Evolutionary conservation across 2,797 vertebrate genomes (phyloP).

Genomic region (Gymnoscopelus microlampas): DNA sequence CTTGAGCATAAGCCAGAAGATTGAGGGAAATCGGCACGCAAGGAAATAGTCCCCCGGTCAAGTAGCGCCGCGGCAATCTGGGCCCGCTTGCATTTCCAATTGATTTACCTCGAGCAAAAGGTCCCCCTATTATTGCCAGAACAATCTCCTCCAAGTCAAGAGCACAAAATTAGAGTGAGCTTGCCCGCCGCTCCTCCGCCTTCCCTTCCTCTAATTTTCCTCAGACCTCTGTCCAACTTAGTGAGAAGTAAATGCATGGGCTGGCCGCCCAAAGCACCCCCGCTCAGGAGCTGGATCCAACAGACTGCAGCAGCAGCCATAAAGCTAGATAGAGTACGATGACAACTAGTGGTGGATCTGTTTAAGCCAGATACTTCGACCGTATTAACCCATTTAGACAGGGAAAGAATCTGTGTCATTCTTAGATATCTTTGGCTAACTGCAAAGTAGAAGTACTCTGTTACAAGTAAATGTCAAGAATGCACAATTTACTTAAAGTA

Average conservation of each 20-base stretch:
- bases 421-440: too few relatives aligned
- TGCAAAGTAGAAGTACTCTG: too few relatives aligned
- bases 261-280: constrained; percentile 24
- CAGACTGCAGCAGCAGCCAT: constrained; percentile 24
- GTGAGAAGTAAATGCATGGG: constrained; percentile 34
- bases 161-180: constrained; percentile 62
- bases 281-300: constrained; percentile 16
- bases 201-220: constrained; percentile 24
- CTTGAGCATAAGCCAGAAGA: constrained; percentile 43
- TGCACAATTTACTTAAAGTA: too few relatives aligned
- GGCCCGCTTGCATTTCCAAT: constrained; percentile 62
- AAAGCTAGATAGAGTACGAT: constrained; percentile 16
- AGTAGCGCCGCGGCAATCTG: constrained; percentile 57
- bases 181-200: constrained; percentile 27
- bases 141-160: constrained; percentile 73
- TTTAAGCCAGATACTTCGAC: too few relatives aligned
- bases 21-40: constrained; percentile 48
- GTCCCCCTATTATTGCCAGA: constrained; percentile 68
- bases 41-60: constrained; percentile 45
- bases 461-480: too few relatives aligned
- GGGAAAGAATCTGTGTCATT: too few relatives aligned
- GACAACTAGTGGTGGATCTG: too few relatives aligned
- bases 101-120: constrained; percentile 69
- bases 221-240: constrained; percentile 28
- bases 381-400: too few relatives aligned